phyloP scores from a whole-genome alignment of 1,140 invertebrate genomes.

The Drosophila malerkotliana region DNA sequence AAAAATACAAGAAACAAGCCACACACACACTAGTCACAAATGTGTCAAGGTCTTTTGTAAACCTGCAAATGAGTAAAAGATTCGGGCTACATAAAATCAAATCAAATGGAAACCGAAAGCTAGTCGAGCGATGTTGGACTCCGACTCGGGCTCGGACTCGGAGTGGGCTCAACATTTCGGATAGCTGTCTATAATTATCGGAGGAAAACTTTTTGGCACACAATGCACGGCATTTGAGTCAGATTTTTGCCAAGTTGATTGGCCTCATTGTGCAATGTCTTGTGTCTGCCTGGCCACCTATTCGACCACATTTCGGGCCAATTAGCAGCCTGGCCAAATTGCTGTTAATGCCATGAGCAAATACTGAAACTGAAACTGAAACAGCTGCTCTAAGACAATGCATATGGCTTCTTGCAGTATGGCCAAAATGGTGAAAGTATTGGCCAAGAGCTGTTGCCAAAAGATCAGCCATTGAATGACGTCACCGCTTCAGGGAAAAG shows the following conservation, averaged over 20 bases:
- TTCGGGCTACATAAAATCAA: slow-evolving; percentile 34
- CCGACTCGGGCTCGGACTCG: too few species aligned
- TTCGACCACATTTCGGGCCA: slow-evolving; percentile 63
- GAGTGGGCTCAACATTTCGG: slow-evolving; percentile 25
- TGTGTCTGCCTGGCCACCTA: slow-evolving; percentile 37
- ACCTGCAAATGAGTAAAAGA: slow-evolving; percentile 68
- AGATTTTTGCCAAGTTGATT: slow-evolving; percentile 64
- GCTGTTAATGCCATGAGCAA: slow-evolving; percentile 65
- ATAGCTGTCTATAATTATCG: slow-evolving; percentile 53
- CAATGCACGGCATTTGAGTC: slow-evolving; percentile 69
- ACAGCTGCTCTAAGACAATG: slow-evolving; percentile 63
- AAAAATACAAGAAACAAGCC: slow-evolving; percentile 6
- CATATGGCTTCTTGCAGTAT: slow-evolving; percentile 60
- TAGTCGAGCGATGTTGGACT: slow-evolving; percentile 51
- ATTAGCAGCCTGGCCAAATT: slow-evolving; percentile 64
- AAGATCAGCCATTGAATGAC: slow-evolving; percentile 4
- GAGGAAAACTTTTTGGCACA: slow-evolving; percentile 69
- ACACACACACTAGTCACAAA: slow-evolving; percentile 52
- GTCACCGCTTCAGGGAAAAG: slow-evolving; percentile 15
- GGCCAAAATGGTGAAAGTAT: slow-evolving; percentile 45
- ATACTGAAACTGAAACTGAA: slow-evolving; percentile 47
- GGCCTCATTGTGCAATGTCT: slow-evolving; percentile 63
- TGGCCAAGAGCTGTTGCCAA: slow-evolving; percentile 9
- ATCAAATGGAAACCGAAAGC: slow-evolving; percentile 54
- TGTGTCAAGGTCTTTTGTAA: slow-evolving; percentile 80